phyloP scores from a whole-genome alignment of 2,113 vertebrate genomes.

The Heptranchias perlo region DNA sequence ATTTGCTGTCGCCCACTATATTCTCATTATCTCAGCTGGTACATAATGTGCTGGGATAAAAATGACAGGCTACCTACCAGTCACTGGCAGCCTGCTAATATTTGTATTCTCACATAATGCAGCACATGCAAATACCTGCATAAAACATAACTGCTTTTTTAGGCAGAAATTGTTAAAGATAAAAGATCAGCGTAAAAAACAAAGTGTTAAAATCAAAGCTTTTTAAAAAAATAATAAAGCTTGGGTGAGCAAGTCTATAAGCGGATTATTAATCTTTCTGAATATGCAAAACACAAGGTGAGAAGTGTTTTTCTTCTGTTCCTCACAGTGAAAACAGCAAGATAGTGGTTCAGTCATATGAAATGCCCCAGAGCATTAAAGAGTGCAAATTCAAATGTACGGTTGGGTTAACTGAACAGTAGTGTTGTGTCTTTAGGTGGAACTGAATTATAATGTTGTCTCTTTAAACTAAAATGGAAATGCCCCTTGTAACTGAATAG shows the following conservation, averaged over 20 bases:
- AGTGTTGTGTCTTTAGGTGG: neutral
- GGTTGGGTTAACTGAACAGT: neutral
- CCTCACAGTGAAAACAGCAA: neutral
- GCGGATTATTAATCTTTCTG: neutral
- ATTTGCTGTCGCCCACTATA: no score
- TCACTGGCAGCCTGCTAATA: neutral
- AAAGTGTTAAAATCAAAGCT: neutral
- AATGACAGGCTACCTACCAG: neutral
- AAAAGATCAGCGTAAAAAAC: neutral
- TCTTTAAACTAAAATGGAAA: neutral
- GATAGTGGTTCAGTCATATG: neutral
- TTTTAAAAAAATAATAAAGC: neutral
- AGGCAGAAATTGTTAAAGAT: neutral
- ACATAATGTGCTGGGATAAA: neutral
- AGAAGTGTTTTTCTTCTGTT: neutral
- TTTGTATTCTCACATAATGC: neutral
- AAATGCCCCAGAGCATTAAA: neutral
- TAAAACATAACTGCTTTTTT: neutral
- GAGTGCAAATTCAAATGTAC: neutral
- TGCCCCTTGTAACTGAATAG: neutral
- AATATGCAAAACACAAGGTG: neutral
- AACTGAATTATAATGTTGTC: neutral
- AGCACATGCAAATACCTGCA: neutral
- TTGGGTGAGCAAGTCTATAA: neutral
- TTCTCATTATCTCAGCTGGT: neutral